phyloP scores from a whole-genome alignment of 2,113 vertebrate species.

The Hymenochirus boettgeri region DNA sequence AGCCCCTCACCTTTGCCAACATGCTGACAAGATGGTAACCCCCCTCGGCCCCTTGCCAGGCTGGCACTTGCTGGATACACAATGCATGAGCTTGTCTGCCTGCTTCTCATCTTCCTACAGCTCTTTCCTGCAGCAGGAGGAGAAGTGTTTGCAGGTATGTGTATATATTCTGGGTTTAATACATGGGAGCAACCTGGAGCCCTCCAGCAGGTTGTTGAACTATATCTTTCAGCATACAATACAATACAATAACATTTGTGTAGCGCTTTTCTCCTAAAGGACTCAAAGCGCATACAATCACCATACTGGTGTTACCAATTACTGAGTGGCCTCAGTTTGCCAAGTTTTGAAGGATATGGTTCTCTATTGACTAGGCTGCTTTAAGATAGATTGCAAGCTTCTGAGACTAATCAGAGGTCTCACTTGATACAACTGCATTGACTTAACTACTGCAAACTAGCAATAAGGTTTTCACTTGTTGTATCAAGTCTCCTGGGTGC shows the following conservation, averaged over 20 bases:
- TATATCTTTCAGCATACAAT: background rate
- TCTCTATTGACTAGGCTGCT: too few relatives aligned
- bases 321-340: too few relatives aligned
- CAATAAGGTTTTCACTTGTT: background rate
- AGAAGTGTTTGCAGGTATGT: conserved; percentile 41
- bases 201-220: background rate
- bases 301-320: too few relatives aligned
- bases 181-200: background rate
- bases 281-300: too few relatives aligned
- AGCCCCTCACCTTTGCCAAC: conserved; percentile 15
- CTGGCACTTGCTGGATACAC: conserved; percentile 33
- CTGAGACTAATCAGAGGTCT: too few relatives aligned
- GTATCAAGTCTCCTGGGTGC: background rate
- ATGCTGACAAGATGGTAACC: conserved; percentile 33
- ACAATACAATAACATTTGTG: too few relatives aligned
- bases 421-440: too few relatives aligned
- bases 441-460: too few relatives aligned
- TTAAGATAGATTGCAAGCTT: too few relatives aligned
- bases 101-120: conserved; percentile 29
- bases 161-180: too few relatives aligned
- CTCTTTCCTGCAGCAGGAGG: conserved; percentile 19
- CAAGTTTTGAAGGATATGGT: too few relatives aligned
- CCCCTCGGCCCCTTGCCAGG: background rate
- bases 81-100: conserved; percentile 20
- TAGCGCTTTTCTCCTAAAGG: too few relatives aligned